Evolutionary conservation across 2,113 vertebrate species (phyloP), one percentile per base, ranked within the genome.

Genomic region (Naja naja): DNA sequence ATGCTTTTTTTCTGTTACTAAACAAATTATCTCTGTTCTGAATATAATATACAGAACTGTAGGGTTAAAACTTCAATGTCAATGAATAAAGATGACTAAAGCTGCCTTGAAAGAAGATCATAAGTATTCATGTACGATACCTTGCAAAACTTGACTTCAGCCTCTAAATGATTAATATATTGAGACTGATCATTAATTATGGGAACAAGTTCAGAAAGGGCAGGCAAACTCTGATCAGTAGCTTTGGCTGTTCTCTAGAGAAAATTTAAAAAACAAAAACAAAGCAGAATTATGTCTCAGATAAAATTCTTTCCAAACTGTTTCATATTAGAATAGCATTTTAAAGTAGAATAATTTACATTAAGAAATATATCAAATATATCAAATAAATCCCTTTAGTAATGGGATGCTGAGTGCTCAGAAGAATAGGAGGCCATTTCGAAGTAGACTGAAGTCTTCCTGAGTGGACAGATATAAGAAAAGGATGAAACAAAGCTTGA

Each of bases 131-230:
- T 85, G 20, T 64, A 12, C 55, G 88, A 91, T 95, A 99, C 99
- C 98, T 99, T 99, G 96, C 98, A 99, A 97, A 99, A 98, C 90
- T 98, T 99, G 93, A 99, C 98, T 96, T 99, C 98, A n/a, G 98
- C 98, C 96, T 99, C 99, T 96, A 99, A 98, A 94, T 99, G 99
- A 39, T 98, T 98, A 94, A 99, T 99, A 94, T 99, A 99, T 81
- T 99, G 98, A 49, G 99, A 98, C 91, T 99, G 98, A 95, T 99
- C 98, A 92, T 98, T 96, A 96, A 98, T 97, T 93, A 99, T 97
- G 92, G 98, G 98, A 94, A 99, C 94, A 3, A 99, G 97, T 95
- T 99, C 98, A 2, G 98, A 97, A 94, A 98, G n/a, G 2, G 95
- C 93, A 87, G 98, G 96, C 43, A 96, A 55, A 85, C 56, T 94